Evolutionary conservation across 2,888 invertebrate species (phyloP), one percentile per base, ranked within the genome.

Genomic region (Julus scanicus): DNA sequence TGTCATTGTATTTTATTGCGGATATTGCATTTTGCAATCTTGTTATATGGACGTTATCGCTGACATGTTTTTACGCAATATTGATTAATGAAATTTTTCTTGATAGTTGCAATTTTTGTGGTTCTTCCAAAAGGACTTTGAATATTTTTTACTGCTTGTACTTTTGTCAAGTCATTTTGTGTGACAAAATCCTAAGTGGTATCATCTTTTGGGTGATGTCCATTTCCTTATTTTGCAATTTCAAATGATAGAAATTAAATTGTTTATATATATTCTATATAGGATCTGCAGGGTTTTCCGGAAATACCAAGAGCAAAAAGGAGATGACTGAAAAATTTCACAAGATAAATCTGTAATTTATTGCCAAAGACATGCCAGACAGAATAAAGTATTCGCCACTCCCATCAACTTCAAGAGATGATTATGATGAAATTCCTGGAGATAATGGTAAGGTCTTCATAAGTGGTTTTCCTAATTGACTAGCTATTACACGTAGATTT

Each of bases 261-360:
- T 29, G 29, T 29, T 29, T 29, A 48, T 48, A 48, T 48, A 11
- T 48, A 13, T 48, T 11, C n/a, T 63, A 5, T 63, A 2, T 63
- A 63, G 63, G 63, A 63, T 17, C 63, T 63, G 63, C 63, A n/a
- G 63, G 63, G 63, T 17, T n/a, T n/a, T 63, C 17, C 63, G 63
- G 63, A 63, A 63, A 63, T 63, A n/a, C 63, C 63, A n/a, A 17
- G 63, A 63, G n/a, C 63, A n/a, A 3, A 63, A 17, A 2, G 63
- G 63, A 2, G 63, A 63, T 63, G 63, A n/a, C 3, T 63, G 63
- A 63, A 63, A 63, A 2, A 63, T 6, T 2, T 63, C 11, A n/a
- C 17, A 63, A 63, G 17, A 17, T 63, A 8, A n/a, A 63, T 2
- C 63, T n/a, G 17, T n/a, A 63, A 63, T n/a, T 17, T n/a, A 63